phyloP scores from a whole-genome alignment of 2,888 invertebrate species.

The Cheiracanthium punctorium region DNA sequence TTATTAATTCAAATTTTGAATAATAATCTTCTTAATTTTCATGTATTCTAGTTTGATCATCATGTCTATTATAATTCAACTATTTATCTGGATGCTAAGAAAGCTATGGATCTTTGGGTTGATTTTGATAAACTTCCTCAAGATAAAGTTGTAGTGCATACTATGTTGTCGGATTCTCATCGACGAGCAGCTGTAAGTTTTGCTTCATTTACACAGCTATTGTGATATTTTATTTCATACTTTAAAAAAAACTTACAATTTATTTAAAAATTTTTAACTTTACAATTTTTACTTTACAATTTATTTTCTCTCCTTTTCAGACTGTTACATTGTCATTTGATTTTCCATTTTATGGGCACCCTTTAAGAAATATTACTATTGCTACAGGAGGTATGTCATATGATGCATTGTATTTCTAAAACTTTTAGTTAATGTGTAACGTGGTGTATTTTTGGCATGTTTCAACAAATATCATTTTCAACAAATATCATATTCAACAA shows the following conservation, averaged over 20 bases:
- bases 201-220: too few relatives aligned
- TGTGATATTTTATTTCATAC: too few relatives aligned
- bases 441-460: too few relatives aligned
- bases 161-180: constrained; percentile 87
- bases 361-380: constrained; percentile 91
- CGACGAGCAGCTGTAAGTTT: constrained; percentile 87
- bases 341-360: constrained; percentile 97
- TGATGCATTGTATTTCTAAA: too few relatives aligned
- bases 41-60: constrained; percentile 79
- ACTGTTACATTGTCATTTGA: constrained; percentile 89
- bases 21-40: too few relatives aligned
- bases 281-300: too few relatives aligned
- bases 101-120: constrained; percentile 84
- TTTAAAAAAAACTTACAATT: background rate
- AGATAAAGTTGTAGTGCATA: constrained; percentile 81
- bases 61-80: constrained; percentile 89
- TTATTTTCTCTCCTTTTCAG: constrained; percentile 46
- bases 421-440: too few relatives aligned
- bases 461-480: too few relatives aligned
- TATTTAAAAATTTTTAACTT: background rate
- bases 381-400: constrained; percentile 87
- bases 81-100: constrained; percentile 79
- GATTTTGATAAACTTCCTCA: constrained; percentile 80
- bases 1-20: too few relatives aligned
- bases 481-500: too few relatives aligned